These are phyloP conservation scores for Notothenia coriiceps DNA, from an alignment of 2,113 vertebrate species.

Conservation along the genomic window DNA sequence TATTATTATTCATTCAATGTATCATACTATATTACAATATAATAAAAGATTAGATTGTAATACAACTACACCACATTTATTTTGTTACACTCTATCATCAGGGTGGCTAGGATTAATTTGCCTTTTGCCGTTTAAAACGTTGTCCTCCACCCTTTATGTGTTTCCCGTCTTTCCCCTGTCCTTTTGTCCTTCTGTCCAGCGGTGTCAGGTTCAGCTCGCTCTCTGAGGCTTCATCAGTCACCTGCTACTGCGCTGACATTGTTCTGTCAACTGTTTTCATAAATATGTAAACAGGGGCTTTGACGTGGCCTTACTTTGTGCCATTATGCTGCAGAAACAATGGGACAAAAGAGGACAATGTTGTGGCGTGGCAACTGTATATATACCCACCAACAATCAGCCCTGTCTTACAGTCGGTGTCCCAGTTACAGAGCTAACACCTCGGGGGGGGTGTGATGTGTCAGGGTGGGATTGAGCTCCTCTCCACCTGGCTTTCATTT, in stretches of 20 bases:
- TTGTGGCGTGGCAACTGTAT: slow-evolving; percentile 1
- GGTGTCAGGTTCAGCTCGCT: slow-evolving; percentile 48
- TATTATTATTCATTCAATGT: not conserved
- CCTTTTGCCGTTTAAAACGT: not conserved
- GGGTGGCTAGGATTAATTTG: not conserved
- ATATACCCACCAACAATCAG: slow-evolving; percentile 19
- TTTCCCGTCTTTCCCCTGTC: slow-evolving; percentile 37
- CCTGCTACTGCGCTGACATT: slow-evolving; percentile 72
- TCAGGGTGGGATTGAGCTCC: not conserved
- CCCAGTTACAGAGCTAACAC: slow-evolving; percentile 13
- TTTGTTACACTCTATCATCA: not conserved
- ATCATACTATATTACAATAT: not conserved
- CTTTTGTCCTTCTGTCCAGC: slow-evolving; percentile 30
- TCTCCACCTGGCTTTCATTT: slow-evolving; percentile 13
- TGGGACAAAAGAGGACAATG: slow-evolving; percentile 48
- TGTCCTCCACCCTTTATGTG: slow-evolving; percentile 18
- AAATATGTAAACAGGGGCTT: slow-evolving; percentile 74
- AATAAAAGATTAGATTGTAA: slow-evolving; percentile 30
- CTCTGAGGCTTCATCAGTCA: slow-evolving; percentile 62
- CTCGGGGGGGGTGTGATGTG: slow-evolving; percentile 8
- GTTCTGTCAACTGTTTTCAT: slow-evolving; percentile 69
- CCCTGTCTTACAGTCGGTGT: slow-evolving; percentile 28
- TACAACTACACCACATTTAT: not conserved
- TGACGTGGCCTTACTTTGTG: slow-evolving; percentile 42
- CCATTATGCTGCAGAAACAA: slow-evolving; percentile 56